Evolutionary conservation across 2,888 invertebrate genomes (phyloP).

Genomic region (Pristionchus japonicus): DNA sequence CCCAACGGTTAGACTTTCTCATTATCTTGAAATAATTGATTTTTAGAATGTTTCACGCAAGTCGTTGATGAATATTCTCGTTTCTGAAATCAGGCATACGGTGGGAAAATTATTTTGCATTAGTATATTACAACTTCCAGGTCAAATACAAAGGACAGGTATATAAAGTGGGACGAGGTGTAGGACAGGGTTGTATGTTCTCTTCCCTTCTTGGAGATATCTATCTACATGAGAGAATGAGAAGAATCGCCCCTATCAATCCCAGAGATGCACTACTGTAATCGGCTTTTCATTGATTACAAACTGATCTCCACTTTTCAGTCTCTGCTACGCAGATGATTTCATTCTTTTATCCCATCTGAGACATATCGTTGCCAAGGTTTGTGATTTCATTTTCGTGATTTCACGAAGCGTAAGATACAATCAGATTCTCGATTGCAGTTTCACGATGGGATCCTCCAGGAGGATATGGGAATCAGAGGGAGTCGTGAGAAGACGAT

Average conservation of each 20-base stretch:
- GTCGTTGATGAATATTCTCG: not conserved
- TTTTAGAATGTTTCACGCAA: not conserved
- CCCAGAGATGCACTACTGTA: not conserved
- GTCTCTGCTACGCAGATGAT: not conserved
- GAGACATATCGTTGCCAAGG: not conserved
- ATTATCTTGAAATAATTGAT: too few species aligned
- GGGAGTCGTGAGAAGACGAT: not conserved
- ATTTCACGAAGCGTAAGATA: not conserved
- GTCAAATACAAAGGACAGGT: not conserved
- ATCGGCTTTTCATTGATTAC: not conserved
- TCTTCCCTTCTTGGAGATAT: not conserved
- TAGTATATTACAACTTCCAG: not conserved
- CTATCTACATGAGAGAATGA: not conserved
- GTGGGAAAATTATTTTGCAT: not conserved
- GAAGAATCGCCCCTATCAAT: not conserved
- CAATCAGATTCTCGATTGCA: too few species aligned
- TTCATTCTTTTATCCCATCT: not conserved
- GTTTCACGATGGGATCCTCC: not conserved
- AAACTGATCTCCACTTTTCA: not conserved
- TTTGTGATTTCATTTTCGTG: not conserved
- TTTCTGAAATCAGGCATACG: not conserved
- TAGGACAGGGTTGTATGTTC: not conserved
- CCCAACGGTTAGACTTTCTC: too few species aligned
- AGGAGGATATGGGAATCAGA: not conserved
- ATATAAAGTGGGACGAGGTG: not conserved